phyloP scores from a whole-genome alignment of 2,113 vertebrate genomes.

The Gobiocypris rarus region DNA sequence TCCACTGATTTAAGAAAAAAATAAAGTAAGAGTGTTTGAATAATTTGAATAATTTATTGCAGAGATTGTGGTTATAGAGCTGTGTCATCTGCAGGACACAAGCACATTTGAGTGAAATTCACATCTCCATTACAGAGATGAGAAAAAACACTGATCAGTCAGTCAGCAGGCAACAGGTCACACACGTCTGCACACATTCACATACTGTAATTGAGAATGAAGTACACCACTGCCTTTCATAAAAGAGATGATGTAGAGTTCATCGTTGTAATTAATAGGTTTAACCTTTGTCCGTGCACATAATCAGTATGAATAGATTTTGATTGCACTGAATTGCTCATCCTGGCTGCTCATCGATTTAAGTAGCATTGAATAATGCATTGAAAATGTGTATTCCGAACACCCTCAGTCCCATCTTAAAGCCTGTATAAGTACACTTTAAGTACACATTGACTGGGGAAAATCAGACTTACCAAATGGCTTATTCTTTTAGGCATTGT shows the following conservation, averaged over 20 bases:
- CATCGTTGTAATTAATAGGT: conserved; percentile 46
- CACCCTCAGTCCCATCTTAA: not conserved
- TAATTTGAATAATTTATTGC: not conserved
- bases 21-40: not conserved
- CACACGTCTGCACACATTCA: conserved; percentile 30
- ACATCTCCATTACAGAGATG: conserved; percentile 64
- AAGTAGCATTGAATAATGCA: not conserved
- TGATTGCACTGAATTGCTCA: not conserved
- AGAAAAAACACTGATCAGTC: conserved; percentile 56
- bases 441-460: not conserved
- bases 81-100: conserved; percentile 23
- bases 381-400: not conserved
- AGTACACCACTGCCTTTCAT: conserved; percentile 8
- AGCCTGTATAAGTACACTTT: no score
- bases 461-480: no score
- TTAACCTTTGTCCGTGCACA: conserved; percentile 30
- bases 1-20: not conserved
- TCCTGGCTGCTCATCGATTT: conserved; percentile 2
- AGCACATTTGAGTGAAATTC: conserved; percentile 46
- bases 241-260: conserved; percentile 41
- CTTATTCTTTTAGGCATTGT: no score
- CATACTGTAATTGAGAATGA: conserved; percentile 46
- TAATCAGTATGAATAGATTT: conserved; percentile 29
- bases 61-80: not conserved
- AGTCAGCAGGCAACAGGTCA: conserved; percentile 65